Base-by-base conservation (phyloP, 2,797 vertebrate genomes). In the Podargus strigoides region DNA sequence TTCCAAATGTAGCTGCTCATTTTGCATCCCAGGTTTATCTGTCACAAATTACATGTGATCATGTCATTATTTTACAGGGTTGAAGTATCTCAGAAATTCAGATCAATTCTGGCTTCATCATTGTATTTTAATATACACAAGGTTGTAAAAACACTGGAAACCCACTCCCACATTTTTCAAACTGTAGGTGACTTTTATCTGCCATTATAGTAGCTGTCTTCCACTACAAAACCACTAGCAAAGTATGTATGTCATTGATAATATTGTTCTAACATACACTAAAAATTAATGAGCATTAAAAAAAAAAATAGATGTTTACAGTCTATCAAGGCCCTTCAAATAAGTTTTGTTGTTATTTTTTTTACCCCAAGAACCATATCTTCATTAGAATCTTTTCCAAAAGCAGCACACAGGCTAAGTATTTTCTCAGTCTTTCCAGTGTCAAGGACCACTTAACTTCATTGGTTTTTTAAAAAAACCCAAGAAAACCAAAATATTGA, bases 301-400 rank as follows among this genome's bases (percentile, higher is more conserved):
- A 60, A 42, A 58, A 0, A 53, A 50, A 50, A 50, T 13, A 37
- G 9, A 39, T 50, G 75, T 78, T 59, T 47, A 59, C 15, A 62
- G 24, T 32, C 14, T 56, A 16, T 20, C 20, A 37, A 53, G 30
- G 50, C 4, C 15, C 10, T 62, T 75, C 34, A 46, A 60, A 49
- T 3, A 64, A 6, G 6, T 37, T 83, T 81, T 47, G 10, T 14
- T 78, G 8, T 3, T 42, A 18, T 36, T 37, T 1, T 8, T 19
- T 20, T 11, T 0, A 3, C 3, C 18, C 14, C 3, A 16, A 49
- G 23, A 67, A 46, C 27, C 1, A 0, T 5, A 79, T n/a, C 41
- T 30, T 53, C 22, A 41, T 56, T 34, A 68, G 16, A 64, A 7
- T 11, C 13, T 76, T 63, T 58, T 28, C 30, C 4, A 30, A 47